Base-by-base conservation (phyloP, 2,113 vertebrate genomes). In the Atlantisia rogersi region DNA sequence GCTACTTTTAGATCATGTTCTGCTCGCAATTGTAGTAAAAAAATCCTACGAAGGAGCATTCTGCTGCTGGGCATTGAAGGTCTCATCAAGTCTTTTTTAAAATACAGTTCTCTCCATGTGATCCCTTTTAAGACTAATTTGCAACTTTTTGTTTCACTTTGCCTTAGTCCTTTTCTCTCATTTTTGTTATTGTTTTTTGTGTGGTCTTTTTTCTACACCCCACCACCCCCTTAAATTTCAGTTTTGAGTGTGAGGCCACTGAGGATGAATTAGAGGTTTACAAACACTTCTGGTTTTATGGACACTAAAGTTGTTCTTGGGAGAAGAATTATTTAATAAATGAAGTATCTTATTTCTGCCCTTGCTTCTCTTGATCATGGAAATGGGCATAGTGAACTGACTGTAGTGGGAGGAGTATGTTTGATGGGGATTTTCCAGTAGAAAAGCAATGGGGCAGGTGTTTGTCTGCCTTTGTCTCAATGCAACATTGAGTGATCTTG, bases 391-490 rank as follows among this genome's bases (percentile, higher is more conserved):
- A 28, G 44, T 0, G 0, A 78, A 11, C 48, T 68, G 35, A 35
- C 31, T 79, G 64, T 29, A 22, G 89, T 79, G 48, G 83, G 83
- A 95, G 53, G 71, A 88, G 26, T 74, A 11, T 68, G 44, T 86
- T 73, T 88, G 56, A 76, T 83, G 91, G 77, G 76, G 70, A 82
- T 87, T 93, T 88, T 94, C 88, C 92, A 92, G 53, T 40, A 35
- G 68, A 81, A 87, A 90, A 60, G 40, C 53, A 58, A 15, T 17
- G 77, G 65, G 60, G 63, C 69, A 75, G 60, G 83, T 91, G 40
- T 91, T 82, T 92, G 74, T 84, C 90, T 92, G 94, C 86, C 84
- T 91, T 88, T 68, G 59, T 58, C 65, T 90, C 81, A 50, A 31
- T n/a, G 55, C 42, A 83, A 40, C n/a, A 9, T 35, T 88, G 83